These are phyloP conservation scores for Athene noctua DNA, from an alignment of 2,113 vertebrate species.

Conservation along the genomic window DNA sequence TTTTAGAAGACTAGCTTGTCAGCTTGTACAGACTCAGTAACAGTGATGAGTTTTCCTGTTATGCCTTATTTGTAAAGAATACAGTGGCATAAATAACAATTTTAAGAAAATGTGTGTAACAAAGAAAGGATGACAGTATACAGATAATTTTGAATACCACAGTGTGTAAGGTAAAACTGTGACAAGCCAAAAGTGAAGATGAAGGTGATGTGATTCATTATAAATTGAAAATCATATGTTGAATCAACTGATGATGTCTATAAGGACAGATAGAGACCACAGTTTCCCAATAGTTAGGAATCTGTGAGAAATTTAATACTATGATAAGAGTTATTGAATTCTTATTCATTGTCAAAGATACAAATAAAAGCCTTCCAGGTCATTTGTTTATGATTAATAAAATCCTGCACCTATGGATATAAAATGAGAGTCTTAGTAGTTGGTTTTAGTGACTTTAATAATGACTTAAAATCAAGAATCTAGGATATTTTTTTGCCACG, in stretches of 20 bases:
- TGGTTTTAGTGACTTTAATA: background rate
- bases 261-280: background rate
- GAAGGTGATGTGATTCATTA: background rate
- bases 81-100: background rate
- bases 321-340: background rate
- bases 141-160: background rate
- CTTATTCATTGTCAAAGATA: background rate
- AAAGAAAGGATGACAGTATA: background rate
- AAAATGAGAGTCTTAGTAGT: background rate
- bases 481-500: background rate
- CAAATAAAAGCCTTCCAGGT: background rate
- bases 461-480: background rate
- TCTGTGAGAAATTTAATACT: background rate
- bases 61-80: background rate
- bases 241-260: background rate
- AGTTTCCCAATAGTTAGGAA: background rate
- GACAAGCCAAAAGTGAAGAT: background rate
- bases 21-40: rapidly evolving
- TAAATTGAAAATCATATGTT: background rate
- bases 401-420: background rate
- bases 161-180: background rate
- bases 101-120: background rate
- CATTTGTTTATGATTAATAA: background rate
- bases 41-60: background rate
- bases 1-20: background rate